phyloP scores from a whole-genome alignment of 2,888 invertebrate genomes.

The Atrina japonica region DNA sequence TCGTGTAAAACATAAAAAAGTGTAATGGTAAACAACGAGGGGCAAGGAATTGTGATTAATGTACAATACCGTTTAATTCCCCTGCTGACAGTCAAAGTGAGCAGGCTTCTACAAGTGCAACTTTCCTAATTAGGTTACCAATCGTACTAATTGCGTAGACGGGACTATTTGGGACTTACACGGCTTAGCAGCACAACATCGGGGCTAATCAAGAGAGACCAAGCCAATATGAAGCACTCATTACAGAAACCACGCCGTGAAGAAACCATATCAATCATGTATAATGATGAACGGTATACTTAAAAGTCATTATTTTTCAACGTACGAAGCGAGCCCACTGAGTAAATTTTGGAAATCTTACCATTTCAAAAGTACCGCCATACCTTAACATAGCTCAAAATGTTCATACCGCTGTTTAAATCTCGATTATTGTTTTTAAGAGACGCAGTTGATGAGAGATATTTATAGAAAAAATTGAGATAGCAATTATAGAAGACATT shows the following conservation, averaged over 20 bases:
- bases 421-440: too few species aligned
- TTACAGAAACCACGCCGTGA: background rate
- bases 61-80: slow-evolving; percentile 11
- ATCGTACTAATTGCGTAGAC: background rate
- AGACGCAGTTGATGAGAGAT: too few species aligned
- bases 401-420: too few species aligned
- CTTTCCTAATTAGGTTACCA: slow-evolving; percentile 32
- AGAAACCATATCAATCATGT: background rate
- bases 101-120: slow-evolving; percentile 12
- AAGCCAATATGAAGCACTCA: slow-evolving; percentile 5
- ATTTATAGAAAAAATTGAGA: too few species aligned
- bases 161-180: background rate
- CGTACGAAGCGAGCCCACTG: too few species aligned
- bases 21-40: background rate
- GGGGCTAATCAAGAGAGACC: background rate
- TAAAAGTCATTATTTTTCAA: too few species aligned
- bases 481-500: too few species aligned
- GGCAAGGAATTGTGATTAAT: slow-evolving; percentile 4
- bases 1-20: too few species aligned
- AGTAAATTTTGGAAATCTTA: too few species aligned
- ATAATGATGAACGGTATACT: too few species aligned
- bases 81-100: slow-evolving; percentile 27
- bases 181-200: background rate
- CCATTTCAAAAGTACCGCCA: too few species aligned
- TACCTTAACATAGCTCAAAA: too few species aligned